Base-by-base conservation (phyloP, 2,888 invertebrate species). In the Polietes domitor region DNA sequence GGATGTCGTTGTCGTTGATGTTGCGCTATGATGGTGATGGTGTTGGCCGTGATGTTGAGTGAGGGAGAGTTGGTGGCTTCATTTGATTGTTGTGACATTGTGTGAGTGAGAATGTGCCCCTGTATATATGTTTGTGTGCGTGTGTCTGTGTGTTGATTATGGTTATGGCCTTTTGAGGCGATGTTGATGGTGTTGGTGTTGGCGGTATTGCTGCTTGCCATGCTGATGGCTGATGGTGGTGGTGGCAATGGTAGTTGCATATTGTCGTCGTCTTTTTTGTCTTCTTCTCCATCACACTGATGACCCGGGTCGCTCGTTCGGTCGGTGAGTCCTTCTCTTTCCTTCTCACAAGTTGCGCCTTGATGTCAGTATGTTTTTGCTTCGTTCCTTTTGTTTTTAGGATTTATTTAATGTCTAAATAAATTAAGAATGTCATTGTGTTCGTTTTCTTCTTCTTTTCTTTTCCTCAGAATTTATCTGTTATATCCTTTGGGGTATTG, bases 351-450 rank as follows among this genome's bases (percentile, higher is more conserved):
- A 47, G 41, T 50, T 73, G 26, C 12, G 61, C 19, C 41, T 70
- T 4, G 37, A 12, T 37, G 32, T 24, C 37, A 55, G 50, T 17
- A n/a, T n/a, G 26, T 50, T 72, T 50, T 73, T 75, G 19, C 15
- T 73, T 55, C 19, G 19, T 68, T 76, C 9, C 26, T 80, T 76
- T 83, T 74, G 73, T 78, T 80, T 65, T 75, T 77, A 71, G 72
- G 58, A 80, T 80, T 80, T 68, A 83, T 83, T 80, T 80, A 72
- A 80, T 80, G 80, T 83, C 77, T 77, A 80, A 80, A 83, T 83
- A 80, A 83, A 80, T 80, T 83, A 80, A 75, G 80, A 83, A 83
- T 80, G 80, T 83, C 80, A 72, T 80, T 78, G 74, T 78, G 55
- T 63, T 26, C 37, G 53, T 21, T 28, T 28, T 61, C 32, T 2